phyloP scores from a whole-genome alignment of 2,797 vertebrate genomes.

The Nannoperca australis region DNA sequence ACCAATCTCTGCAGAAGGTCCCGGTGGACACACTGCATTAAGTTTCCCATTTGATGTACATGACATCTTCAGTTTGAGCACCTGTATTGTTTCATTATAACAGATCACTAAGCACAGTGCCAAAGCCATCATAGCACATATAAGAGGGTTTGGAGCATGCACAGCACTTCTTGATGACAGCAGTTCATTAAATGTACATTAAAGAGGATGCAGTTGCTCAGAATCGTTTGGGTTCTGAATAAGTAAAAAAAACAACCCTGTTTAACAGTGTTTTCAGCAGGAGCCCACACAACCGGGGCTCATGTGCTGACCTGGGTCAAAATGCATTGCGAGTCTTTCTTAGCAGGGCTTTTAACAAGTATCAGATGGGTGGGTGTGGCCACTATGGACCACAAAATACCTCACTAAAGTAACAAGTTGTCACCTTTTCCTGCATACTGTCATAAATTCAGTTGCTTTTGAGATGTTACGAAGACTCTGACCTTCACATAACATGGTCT shows the following conservation, averaged over 20 bases:
- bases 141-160: constrained; percentile 32
- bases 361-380: constrained; percentile 41
- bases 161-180: constrained; percentile 32
- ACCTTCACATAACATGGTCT: neutral
- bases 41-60: constrained; percentile 3
- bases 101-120: constrained; percentile 17
- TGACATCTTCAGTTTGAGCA: constrained; percentile 16
- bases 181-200: constrained; percentile 21
- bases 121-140: constrained; percentile 14
- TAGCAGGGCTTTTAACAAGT: constrained; percentile 7
- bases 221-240: constrained; percentile 22
- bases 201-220: neutral
- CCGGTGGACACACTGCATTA: fast-evolving
- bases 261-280: neutral
- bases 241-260: constrained; percentile 34
- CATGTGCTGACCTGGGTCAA: constrained; percentile 39
- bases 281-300: constrained; percentile 4
- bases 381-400: neutral
- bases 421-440: neutral
- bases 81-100: neutral
- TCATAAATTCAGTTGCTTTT: neutral
- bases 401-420: neutral
- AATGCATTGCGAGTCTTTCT: neutral
- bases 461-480: neutral
- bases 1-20: constrained; percentile 4